Percentiles rank a stretch among this genome's conserved stretches.
Conservation (phyloP, 1,140 invertebrate genomes). For the Pararge aegeria region DNA sequence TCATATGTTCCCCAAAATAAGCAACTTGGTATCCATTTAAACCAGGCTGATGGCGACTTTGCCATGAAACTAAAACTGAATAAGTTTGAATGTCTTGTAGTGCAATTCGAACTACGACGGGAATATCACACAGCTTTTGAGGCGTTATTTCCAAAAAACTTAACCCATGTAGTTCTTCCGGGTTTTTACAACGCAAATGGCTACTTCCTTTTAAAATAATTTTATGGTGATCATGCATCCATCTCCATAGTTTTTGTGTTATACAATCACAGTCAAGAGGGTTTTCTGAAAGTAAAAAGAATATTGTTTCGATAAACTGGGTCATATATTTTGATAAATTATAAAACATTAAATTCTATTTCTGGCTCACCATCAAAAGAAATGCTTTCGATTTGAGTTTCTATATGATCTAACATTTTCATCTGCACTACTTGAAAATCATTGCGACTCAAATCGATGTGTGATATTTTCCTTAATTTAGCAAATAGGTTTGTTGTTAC, state of each 20-base stretch:
- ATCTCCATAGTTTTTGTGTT: constrained; percentile 92
- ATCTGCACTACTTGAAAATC: constrained; percentile 90
- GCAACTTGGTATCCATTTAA: constrained; percentile 92
- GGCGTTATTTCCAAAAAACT: constrained; percentile 89
- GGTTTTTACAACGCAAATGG: constrained; percentile 88
- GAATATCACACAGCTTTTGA: constrained; percentile 89
- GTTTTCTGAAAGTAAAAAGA: constrained; percentile 84
- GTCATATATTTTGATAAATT: constrained; percentile 5
- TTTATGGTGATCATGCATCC: constrained; percentile 92
- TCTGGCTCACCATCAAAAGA: constrained; percentile 86
- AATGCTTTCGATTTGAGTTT: constrained; percentile 89
- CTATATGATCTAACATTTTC: constrained; percentile 87
- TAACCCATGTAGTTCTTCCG: constrained; percentile 86
- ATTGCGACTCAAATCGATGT: constrained; percentile 92
- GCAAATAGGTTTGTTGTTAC: constrained; percentile 90
- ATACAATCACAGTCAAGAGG: constrained; percentile 91
- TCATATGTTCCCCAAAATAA: constrained; percentile 87
- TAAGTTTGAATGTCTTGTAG: constrained; percentile 94
- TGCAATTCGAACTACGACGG: constrained; percentile 88
- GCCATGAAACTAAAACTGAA: constrained; percentile 93
- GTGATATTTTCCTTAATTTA: constrained; percentile 87
- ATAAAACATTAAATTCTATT: constrained; percentile 18
- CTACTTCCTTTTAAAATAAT: constrained; percentile 79
- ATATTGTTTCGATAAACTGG: neutral
- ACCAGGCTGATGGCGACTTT: constrained; percentile 92